These are phyloP conservation scores for Peromyscus nudipes DNA, from an alignment of 2,797 vertebrate genomes.

Conservation along the genomic window DNA sequence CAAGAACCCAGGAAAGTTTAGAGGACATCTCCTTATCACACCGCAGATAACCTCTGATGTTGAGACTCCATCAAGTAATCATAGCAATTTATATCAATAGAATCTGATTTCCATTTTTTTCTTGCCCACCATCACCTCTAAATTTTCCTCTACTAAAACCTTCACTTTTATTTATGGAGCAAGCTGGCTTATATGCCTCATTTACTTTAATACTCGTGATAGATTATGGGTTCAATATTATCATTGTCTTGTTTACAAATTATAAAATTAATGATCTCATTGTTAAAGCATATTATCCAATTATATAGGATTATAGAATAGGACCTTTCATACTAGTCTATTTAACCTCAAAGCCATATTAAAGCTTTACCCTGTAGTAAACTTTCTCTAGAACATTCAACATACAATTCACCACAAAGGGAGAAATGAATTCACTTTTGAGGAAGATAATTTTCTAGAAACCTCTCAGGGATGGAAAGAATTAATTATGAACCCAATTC, in stretches of 20 bases:
- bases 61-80: not conserved
- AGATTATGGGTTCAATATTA: not conserved
- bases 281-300: not conserved
- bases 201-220: not conserved
- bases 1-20: not conserved
- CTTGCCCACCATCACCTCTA: not conserved
- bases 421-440: conserved; percentile 16
- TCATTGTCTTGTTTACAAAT: conserved; percentile 10
- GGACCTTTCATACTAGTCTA: not conserved
- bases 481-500: conserved; percentile 68
- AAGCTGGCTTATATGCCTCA: not conserved
- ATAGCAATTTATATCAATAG: not conserved
- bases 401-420: conserved; percentile 27
- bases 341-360: not conserved
- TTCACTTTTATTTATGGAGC: not conserved
- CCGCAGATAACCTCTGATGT: not conserved
- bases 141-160: not conserved
- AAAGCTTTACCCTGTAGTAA: not conserved
- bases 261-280: not conserved
- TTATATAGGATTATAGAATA: not conserved
- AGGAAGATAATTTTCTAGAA: conserved; percentile 69
- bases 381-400: not conserved
- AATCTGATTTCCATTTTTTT: not conserved
- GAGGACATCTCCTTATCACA: not conserved
- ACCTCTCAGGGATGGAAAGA: conserved; percentile 50